A percentile compares a stretch with the other conserved stretches of the same genome.
phyloP scores from a whole-genome alignment of 2,113 vertebrate species.

The Arizona elegans region DNA sequence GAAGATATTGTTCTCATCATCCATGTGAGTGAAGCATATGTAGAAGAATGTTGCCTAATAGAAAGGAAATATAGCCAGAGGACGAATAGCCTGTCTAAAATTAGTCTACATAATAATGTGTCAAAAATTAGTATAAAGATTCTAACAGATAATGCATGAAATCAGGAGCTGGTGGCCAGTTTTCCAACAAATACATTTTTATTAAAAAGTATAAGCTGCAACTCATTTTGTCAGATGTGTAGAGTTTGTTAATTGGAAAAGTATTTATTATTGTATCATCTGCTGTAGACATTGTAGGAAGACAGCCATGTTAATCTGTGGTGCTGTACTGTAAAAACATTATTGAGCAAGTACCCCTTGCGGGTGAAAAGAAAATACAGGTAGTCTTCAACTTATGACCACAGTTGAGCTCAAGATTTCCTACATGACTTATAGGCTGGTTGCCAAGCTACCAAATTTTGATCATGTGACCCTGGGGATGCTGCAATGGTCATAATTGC shows the following conservation, averaged over 20 bases:
- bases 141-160: background rate
- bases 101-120: background rate
- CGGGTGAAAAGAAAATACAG: background rate
- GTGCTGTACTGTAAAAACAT: background rate
- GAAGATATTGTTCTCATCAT: background rate
- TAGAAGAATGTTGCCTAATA: background rate
- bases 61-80: background rate
- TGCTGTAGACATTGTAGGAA: background rate
- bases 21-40: background rate
- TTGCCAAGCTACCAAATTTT: background rate
- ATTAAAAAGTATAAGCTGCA: background rate
- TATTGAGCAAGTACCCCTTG: background rate
- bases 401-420: background rate
- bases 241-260: background rate
- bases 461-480: background rate
- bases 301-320: background rate
- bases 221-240: background rate
- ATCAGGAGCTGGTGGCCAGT: background rate
- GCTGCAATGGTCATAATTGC: background rate
- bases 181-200: background rate
- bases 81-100: background rate
- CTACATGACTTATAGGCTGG: background rate
- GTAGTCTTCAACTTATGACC: background rate
- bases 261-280: background rate
- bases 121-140: background rate